A percentile compares a stretch with the other conserved stretches of the same genome.
phyloP scores from a whole-genome alignment of 2,888 invertebrate species.

The Lochmaea crataegi region DNA sequence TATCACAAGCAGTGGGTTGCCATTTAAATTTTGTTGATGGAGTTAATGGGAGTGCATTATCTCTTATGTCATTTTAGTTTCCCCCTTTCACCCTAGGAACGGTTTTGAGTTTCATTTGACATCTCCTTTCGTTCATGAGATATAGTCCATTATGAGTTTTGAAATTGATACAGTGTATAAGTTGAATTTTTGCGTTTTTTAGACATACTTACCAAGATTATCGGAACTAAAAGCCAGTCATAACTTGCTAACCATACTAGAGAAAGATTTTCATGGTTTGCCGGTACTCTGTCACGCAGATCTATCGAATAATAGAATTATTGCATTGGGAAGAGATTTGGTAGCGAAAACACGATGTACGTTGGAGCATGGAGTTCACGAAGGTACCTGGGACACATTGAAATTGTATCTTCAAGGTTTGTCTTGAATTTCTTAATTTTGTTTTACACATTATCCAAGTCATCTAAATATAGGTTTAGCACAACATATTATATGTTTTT shows the following conservation, averaged over 20 bases:
- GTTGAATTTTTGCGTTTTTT: conserved; percentile 56
- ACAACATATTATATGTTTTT: too few species aligned
- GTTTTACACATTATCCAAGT: not conserved
- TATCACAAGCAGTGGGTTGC: too few species aligned
- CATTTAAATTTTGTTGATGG: too few species aligned
- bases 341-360: conserved; percentile 84
- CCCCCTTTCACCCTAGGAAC: too few species aligned
- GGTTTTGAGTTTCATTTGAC: too few species aligned
- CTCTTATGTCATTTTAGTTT: too few species aligned
- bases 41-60: too few species aligned
- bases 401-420: conserved; percentile 86
- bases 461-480: too few species aligned
- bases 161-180: not conserved
- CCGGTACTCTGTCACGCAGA: conserved; percentile 85
- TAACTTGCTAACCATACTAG: conserved; percentile 79
- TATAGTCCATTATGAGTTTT: not conserved
- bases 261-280: conserved; percentile 85
- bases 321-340: conserved; percentile 77
- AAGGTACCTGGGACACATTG: conserved; percentile 69
- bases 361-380: conserved; percentile 82
- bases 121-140: too few species aligned
- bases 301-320: conserved; percentile 81
- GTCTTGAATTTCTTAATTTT: conserved; percentile 46
- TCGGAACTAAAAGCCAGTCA: conserved; percentile 82
- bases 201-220: conserved; percentile 83